phyloP scores from a whole-genome alignment of 2,113 vertebrate genomes.

The Vanacampus margaritifer region DNA sequence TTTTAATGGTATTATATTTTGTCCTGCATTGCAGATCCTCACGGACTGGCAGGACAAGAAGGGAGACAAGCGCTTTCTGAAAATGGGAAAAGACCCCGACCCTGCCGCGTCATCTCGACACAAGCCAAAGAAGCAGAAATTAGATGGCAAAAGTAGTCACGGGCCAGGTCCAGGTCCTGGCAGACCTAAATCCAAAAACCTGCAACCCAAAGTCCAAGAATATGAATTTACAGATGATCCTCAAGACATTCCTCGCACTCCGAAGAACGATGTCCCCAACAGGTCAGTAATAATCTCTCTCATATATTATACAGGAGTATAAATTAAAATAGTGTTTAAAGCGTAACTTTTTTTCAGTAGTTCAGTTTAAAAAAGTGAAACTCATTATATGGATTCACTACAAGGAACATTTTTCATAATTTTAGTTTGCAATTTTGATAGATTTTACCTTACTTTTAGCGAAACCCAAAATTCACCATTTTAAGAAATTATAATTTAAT shows the following conservation, averaged over 20 bases:
- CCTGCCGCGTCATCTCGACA: conserved; percentile 85
- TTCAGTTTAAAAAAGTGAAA: no score
- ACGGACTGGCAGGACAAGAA: conserved; percentile 99
- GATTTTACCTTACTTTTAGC: no score
- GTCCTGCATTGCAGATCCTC: conserved; percentile 80
- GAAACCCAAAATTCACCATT: no score
- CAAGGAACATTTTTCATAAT: no score
- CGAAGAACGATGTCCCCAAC: conserved; percentile 97
- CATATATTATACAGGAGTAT: background rate
- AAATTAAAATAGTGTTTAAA: no score
- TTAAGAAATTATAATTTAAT: no score
- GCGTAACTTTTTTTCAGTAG: no score
- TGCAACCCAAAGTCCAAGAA: conserved; percentile 93
- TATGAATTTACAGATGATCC: conserved; percentile 96
- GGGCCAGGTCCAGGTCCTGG: conserved; percentile 88
- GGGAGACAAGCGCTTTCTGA: conserved; percentile 90
- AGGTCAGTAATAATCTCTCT: conserved; percentile 73
- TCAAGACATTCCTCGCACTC: conserved; percentile 91
- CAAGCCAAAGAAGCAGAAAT: conserved; percentile 95
- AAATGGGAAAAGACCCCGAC: conserved; percentile 89
- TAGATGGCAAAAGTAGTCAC: conserved; percentile 89
- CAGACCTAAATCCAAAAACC: conserved; percentile 91
- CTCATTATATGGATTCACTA: no score
- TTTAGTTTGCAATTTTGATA: no score
- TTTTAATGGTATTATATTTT: background rate